Evolutionary conservation across 1,140 invertebrate species (phyloP).

Genomic region (Rhagoletis pomonella): DNA sequence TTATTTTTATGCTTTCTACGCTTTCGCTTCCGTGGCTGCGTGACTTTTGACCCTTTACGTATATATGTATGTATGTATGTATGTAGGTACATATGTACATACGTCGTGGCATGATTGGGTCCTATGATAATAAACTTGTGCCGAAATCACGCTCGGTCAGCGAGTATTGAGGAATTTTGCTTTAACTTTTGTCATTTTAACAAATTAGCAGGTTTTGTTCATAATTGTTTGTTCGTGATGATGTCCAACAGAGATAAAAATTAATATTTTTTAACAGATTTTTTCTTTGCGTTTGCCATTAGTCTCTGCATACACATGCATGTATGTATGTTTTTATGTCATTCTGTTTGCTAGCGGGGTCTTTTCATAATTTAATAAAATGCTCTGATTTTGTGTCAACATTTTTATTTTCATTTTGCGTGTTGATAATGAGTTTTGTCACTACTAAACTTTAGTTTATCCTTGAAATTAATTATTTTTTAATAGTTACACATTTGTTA

Average conservation of each 20-base stretch:
- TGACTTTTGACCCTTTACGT: constrained; percentile 11
- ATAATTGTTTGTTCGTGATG: constrained; percentile 73
- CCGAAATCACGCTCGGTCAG: constrained; percentile 72
- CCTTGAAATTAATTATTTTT: constrained; percentile 1
- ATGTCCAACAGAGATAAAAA: constrained; percentile 72
- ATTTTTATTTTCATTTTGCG: constrained; percentile 67
- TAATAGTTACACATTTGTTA: too few relatives aligned
- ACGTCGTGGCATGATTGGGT: constrained; percentile 53
- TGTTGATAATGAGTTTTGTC: constrained; percentile 63
- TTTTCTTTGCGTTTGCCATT: constrained; percentile 50
- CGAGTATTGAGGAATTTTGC: constrained; percentile 74
- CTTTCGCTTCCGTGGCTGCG: not conserved
- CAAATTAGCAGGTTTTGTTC: constrained; percentile 70
- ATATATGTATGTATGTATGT: not conserved
- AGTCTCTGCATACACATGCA: constrained; percentile 6
- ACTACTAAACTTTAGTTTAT: constrained; percentile 13
- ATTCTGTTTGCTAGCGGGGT: constrained; percentile 51
- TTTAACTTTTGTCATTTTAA: constrained; percentile 60
- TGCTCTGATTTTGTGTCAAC: constrained; percentile 34
- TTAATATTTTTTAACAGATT: constrained; percentile 72
- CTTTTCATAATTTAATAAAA: constrained; percentile 53
- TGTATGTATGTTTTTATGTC: constrained; percentile 22
- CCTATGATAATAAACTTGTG: constrained; percentile 63
- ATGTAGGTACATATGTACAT: not conserved
- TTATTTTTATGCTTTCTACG: too few relatives aligned